phyloP scores from a whole-genome alignment of 1,140 invertebrate species.

The Bombus sibiricus region DNA sequence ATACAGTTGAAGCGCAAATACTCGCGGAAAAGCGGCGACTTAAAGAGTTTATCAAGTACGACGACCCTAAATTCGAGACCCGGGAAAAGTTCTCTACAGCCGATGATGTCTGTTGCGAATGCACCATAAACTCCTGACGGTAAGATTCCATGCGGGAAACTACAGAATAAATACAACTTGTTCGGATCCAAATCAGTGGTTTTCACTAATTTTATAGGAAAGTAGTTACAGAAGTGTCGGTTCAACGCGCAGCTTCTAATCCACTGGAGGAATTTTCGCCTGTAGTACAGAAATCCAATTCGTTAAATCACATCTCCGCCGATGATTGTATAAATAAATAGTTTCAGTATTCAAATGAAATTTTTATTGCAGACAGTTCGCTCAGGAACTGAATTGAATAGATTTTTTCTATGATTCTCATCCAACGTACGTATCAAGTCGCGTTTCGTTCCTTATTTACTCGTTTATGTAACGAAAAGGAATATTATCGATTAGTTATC shows the following conservation, averaged over 20 bases:
- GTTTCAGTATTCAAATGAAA: too few species aligned
- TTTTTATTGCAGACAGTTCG: fast-evolving
- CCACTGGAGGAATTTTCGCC: conserved; percentile 79
- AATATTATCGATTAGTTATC: too few species aligned
- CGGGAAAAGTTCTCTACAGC: conserved; percentile 91
- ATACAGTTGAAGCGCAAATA: conserved; percentile 74
- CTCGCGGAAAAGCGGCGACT: conserved; percentile 92
- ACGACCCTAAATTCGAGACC: conserved; percentile 88
- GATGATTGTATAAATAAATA: fast-evolving
- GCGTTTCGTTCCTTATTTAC: too few species aligned
- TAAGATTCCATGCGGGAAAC: conserved; percentile 95
- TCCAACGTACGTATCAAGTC: fast-evolving
- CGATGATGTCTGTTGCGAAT: conserved; percentile 90
- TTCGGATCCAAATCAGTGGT: conserved; percentile 90
- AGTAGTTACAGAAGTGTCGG: conserved; percentile 91
- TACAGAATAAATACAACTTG: conserved; percentile 93
- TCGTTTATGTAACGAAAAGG: too few species aligned
- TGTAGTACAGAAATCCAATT: conserved; percentile 28
- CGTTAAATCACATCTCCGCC: background rate
- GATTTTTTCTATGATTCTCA: too few species aligned
- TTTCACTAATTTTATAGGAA: conserved; percentile 92
- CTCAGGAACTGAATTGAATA: conserved; percentile 48
- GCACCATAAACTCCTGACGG: conserved; percentile 90
- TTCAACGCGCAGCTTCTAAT: conserved; percentile 87
- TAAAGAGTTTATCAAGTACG: conserved; percentile 91